phyloP scores from a whole-genome alignment of 2,113 vertebrate species.

The Mustelus asterias region DNA sequence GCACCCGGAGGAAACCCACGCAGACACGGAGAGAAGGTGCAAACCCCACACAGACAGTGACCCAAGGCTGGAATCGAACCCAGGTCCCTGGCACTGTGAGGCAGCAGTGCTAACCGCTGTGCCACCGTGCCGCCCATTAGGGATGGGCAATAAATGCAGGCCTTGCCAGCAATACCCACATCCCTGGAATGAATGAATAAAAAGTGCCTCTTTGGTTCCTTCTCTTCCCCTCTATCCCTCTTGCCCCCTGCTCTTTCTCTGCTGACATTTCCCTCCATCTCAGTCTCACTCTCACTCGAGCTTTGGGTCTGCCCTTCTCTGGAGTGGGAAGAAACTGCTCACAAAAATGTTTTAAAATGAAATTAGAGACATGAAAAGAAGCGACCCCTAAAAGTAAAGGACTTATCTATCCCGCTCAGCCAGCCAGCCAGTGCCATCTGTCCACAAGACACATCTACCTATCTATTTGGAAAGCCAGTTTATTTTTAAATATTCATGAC shows the following conservation, averaged over 20 bases:
- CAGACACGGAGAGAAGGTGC: too few species aligned
- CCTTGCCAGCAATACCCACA: too few species aligned
- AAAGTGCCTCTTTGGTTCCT: neutral
- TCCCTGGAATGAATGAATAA: too few species aligned
- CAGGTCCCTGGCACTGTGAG: too few species aligned
- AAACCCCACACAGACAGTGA: too few species aligned
- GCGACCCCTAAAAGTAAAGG: neutral
- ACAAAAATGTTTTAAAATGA: neutral
- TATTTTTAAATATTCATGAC: neutral
- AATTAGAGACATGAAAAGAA: neutral
- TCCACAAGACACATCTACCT: neutral
- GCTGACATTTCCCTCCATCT: too few species aligned
- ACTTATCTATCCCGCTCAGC: neutral
- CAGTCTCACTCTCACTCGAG: neutral
- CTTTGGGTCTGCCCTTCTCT: neutral
- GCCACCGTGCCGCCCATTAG: too few species aligned
- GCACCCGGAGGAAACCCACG: too few species aligned
- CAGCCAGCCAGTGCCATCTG: neutral
- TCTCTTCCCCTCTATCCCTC: neutral
- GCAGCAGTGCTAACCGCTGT: too few species aligned
- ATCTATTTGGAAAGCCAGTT: neutral
- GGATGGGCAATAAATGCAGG: too few species aligned
- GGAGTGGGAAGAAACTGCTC: neutral
- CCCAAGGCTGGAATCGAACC: too few species aligned
- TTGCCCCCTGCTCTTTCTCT: neutral